Conservation (phyloP, 2,113 vertebrate species). For the Rhizomys pruinosus region DNA sequence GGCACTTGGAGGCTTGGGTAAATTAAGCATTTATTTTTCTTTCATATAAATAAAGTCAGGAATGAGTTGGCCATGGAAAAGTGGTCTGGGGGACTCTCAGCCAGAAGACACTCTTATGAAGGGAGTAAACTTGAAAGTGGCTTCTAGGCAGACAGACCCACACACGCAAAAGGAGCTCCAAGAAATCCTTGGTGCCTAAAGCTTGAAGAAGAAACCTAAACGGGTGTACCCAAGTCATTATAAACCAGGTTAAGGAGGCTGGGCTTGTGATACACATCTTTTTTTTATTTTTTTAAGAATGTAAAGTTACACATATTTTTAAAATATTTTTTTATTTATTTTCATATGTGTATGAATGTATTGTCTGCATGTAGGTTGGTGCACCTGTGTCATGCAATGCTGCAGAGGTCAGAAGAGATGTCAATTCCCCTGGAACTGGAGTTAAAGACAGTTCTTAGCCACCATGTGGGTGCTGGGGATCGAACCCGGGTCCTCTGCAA, state of each 20-base stretch:
- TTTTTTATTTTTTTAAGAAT: background rate
- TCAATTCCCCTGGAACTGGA: no score
- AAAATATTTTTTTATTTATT: no score
- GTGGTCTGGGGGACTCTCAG: background rate
- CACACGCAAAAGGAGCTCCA: background rate
- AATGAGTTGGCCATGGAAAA: background rate
- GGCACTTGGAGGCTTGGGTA: background rate
- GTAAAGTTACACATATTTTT: no score
- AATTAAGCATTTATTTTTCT: conserved; percentile 3
- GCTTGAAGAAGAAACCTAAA: conserved; percentile 26
- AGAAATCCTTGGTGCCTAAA: background rate
- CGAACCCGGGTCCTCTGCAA: no score
- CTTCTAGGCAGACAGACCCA: background rate
- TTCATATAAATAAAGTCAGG: background rate
- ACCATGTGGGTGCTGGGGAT: no score
- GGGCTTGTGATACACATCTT: background rate
- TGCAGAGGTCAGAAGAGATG: no score
- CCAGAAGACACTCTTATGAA: background rate
- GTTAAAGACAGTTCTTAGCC: no score
- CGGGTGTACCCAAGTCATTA: background rate
- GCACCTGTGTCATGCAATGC: no score
- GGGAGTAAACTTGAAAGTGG: no score
- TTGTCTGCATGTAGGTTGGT: no score
- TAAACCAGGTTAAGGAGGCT: background rate
- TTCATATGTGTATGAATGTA: no score